Evolutionary conservation across 2,888 invertebrate species (phyloP), one percentile per base, ranked within the genome.

Genomic region (Drosophila siamana): DNA sequence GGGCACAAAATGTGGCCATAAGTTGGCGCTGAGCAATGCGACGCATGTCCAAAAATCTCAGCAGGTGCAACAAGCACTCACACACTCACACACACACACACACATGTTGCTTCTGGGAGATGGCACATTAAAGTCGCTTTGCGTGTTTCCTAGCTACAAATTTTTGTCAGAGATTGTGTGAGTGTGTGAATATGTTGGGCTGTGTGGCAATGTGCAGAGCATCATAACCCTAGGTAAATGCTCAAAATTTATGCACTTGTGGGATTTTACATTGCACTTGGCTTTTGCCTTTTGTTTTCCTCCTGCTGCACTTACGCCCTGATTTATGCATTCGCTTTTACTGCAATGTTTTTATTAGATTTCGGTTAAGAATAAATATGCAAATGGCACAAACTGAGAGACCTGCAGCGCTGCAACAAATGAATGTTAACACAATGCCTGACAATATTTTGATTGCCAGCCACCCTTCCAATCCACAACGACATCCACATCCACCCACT

Each of bases 161-260:
- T 46, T 47, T 61, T 38, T 61, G 26, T 61, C 59, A 76, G 66
- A 15, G 33, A n/a, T 44, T 15, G 6, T 22, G 1, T 36, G 56
- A 8, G 28, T 41, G n/a, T 16, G 30, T 46, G 33, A 9, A 4
- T 33, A 38, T 50, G 36, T 15, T 16, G 2, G 36, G 4, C 13
- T 54, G 28, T 33, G n/a, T 16, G 68, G 36, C 47, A 38, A 46
- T 13, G 15, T 38, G n/a, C 41, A 51, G 59, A 43, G 71, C 74
- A 73, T 78, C 73, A 80, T 82, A 84, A 69, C 84, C 71, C 48
- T 47, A 36, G 52, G 62, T 62, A 83, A 80, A 72, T 68, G 73
- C 74, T 73, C 55, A 57, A 79, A 81, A 84, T 88, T 80, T 84
- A 88, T 84, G 86, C 84, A 84, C 84, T 86, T 83, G 80, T 69